Conservation (phyloP, 2,113 vertebrate genomes). For the Trogon surrucura region DNA sequence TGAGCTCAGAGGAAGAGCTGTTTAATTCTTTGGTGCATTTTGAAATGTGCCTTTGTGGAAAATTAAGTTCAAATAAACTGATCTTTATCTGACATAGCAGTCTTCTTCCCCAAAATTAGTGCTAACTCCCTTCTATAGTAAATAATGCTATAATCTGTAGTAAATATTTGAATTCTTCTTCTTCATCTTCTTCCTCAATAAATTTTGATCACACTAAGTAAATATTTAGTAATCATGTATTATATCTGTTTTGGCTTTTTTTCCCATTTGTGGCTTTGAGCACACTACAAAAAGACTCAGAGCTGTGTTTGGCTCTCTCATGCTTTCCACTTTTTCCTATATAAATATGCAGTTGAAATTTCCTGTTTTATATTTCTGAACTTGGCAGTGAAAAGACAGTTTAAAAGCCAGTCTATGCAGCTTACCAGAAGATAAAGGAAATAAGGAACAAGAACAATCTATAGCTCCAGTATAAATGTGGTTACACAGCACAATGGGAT, state of each 20-base stretch:
- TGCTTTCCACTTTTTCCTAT: not conserved
- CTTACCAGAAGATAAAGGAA: constrained; percentile 31
- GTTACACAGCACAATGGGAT: not conserved
- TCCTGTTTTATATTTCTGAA: constrained; percentile 25
- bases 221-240: constrained; percentile 36
- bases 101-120: not conserved
- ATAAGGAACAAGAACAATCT: constrained; percentile 7
- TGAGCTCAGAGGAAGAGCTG: not conserved
- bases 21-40: not conserved
- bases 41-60: not conserved
- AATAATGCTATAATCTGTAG: not conserved
- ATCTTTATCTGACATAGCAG: not conserved
- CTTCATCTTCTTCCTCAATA: not conserved
- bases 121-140: not conserved
- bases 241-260: not conserved
- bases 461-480: not conserved
- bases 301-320: not conserved
- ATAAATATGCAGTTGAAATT: constrained; percentile 22
- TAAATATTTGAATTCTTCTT: constrained; percentile 28
- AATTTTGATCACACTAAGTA: constrained; percentile 18
- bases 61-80: not conserved
- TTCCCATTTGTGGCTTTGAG: not conserved
- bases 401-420: not conserved
- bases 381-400: constrained; percentile 17
- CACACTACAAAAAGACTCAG: not conserved